Conservation (phyloP, 2,113 vertebrate species). For the Polyodon spathula region DNA sequence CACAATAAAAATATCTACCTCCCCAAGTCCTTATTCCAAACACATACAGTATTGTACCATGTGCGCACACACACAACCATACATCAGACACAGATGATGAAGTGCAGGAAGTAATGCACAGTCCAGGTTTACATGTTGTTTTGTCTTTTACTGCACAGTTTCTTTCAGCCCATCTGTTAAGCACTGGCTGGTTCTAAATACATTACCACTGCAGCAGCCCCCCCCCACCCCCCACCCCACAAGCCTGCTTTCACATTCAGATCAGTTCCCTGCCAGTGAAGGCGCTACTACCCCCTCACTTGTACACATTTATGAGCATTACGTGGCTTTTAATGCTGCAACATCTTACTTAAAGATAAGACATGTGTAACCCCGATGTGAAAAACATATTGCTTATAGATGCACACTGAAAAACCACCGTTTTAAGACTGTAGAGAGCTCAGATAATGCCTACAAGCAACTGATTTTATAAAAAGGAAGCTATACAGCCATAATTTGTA, state of each 20-base stretch:
- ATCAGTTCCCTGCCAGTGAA: conserved; percentile 29
- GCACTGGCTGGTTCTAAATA: conserved; percentile 67
- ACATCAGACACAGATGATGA: too few relatives aligned
- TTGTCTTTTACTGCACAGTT: conserved; percentile 30
- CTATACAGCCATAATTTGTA: too few relatives aligned
- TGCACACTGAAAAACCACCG: too few relatives aligned
- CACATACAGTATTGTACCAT: too few relatives aligned
- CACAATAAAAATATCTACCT: conserved; percentile 46
- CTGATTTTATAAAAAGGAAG: too few relatives aligned
- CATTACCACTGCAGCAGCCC: conserved; percentile 71
- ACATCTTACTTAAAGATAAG: conserved; percentile 7
- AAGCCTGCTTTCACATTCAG: conserved; percentile 61
- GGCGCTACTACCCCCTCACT: conserved; percentile 21
- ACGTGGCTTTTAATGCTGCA: conserved; percentile 8
- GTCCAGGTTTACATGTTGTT: not conserved
- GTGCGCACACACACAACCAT: too few relatives aligned
- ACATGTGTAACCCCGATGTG: too few relatives aligned
- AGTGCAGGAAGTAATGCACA: too few relatives aligned
- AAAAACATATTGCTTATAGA: too few relatives aligned
- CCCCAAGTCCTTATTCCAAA: conserved; percentile 6
- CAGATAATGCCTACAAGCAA: too few relatives aligned
- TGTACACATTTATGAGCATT: conserved; percentile 20
- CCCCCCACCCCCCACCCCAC: conserved; percentile 41
- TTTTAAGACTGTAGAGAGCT: too few relatives aligned
- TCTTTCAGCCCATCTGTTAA: conserved; percentile 56